phyloP scores from a whole-genome alignment of 2,888 invertebrate species.

The Drosophila cyrtoloma region DNA sequence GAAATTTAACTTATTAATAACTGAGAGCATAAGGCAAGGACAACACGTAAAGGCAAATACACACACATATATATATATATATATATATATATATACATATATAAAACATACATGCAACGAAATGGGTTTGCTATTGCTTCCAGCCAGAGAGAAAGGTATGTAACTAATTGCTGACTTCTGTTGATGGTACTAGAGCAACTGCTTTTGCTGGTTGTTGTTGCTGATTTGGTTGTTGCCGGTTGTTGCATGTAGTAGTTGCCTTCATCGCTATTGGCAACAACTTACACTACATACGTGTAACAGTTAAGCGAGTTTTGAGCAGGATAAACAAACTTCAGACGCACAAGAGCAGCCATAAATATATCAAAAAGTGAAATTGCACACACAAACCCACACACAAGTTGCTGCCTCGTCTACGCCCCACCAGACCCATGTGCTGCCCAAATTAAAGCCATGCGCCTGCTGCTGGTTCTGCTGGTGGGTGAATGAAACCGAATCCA shows the following conservation, averaged over 20 bases:
- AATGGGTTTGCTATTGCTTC: constrained; percentile 71
- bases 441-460: constrained; percentile 51
- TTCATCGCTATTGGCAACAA: constrained; percentile 42
- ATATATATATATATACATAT: neutral
- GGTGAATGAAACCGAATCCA: constrained; percentile 56
- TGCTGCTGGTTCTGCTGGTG: constrained; percentile 15
- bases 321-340: constrained; percentile 41
- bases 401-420: neutral
- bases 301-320: constrained; percentile 30
- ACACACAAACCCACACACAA: constrained; percentile 16
- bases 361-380: constrained; percentile 49
- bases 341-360: constrained; percentile 32
- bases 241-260: constrained; percentile 31
- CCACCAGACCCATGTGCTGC: constrained; percentile 47
- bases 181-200: constrained; percentile 3
- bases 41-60: neutral
- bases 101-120: constrained; percentile 62
- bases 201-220: neutral
- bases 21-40: constrained; percentile 11
- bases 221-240: constrained; percentile 21
- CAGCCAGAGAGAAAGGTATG: constrained; percentile 73
- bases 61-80: neutral
- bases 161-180: constrained; percentile 19
- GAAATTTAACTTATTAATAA: constrained; percentile 36
- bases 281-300: constrained; percentile 46